phyloP scores from a whole-genome alignment of 2,113 vertebrate species.

The Laticauda laticaudata region DNA sequence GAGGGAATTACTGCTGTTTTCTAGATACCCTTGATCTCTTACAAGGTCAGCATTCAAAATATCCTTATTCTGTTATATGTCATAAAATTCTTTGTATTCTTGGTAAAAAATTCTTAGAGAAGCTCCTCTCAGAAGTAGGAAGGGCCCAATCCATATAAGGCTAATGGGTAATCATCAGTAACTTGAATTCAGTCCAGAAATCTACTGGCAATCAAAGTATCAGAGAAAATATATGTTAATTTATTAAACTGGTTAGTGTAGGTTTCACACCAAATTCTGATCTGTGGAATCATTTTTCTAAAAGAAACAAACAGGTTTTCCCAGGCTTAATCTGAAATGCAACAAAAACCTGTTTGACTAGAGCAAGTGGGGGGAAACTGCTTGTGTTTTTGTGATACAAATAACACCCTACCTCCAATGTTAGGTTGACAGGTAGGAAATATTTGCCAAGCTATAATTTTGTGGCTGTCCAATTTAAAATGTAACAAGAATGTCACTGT shows the following conservation, averaged over 20 bases:
- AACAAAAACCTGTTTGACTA: conserved; percentile 1
- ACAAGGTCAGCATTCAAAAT: neutral
- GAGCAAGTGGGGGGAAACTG: neutral
- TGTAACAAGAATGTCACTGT: neutral
- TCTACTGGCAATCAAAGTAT: neutral
- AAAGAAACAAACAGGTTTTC: neutral
- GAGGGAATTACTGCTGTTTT: neutral
- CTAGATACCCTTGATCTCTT: neutral
- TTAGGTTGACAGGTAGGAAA: neutral
- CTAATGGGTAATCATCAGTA: neutral
- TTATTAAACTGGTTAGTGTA: neutral
- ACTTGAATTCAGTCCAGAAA: neutral
- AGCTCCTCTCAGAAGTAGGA: neutral
- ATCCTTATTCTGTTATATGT: neutral
- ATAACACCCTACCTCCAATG: neutral
- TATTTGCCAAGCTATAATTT: neutral
- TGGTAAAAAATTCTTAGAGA: neutral
- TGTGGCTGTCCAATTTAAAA: neutral
- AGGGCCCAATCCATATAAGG: neutral
- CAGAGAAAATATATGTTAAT: neutral
- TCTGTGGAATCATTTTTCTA: neutral
- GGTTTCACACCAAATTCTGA: neutral
- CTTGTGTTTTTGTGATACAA: neutral
- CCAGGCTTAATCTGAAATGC: neutral
- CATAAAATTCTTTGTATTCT: too few species aligned